Evolutionary conservation across 2,113 vertebrate genomes (phyloP).

Genomic region (Bambusicola thoracicus): DNA sequence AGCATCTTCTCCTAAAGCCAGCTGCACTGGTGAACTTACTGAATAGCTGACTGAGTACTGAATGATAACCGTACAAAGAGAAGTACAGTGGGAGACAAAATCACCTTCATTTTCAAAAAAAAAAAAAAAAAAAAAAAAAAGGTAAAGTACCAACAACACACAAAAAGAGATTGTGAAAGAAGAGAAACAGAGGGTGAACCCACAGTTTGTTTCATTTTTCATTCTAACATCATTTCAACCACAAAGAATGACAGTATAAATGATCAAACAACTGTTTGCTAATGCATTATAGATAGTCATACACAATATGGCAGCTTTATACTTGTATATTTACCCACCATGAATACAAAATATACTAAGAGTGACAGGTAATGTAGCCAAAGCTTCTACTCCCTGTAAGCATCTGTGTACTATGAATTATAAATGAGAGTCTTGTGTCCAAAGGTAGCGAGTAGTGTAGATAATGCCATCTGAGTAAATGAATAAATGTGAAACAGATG

Average conservation of each 20-base stretch:
- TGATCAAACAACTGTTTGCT: slow-evolving; percentile 69
- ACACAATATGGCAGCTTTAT: slow-evolving; percentile 69
- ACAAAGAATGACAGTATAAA: slow-evolving; percentile 54
- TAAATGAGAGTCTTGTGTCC: slow-evolving; percentile 77
- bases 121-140: background rate
- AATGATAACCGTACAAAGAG: background rate
- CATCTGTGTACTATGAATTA: slow-evolving; percentile 80
- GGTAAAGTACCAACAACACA: background rate
- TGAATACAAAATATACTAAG: slow-evolving; percentile 69
- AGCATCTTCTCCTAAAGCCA: slow-evolving; percentile 44
- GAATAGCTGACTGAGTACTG: slow-evolving; percentile 30
- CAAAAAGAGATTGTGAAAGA: background rate
- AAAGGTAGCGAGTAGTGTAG: slow-evolving; percentile 71
- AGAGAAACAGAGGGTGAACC: slow-evolving; percentile 4
- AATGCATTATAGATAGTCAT: slow-evolving; percentile 67
- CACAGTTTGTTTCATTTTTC: slow-evolving; percentile 46
- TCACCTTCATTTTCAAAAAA: background rate
- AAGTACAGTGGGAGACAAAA: slow-evolving; percentile 4
- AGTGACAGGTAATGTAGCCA: slow-evolving; percentile 75
- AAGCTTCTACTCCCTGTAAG: slow-evolving; percentile 72
- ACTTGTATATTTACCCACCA: slow-evolving; percentile 63
- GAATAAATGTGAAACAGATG: slow-evolving; percentile 79
- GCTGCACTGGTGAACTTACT: slow-evolving; percentile 28
- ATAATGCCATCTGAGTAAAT: slow-evolving; percentile 75
- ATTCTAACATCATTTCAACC: slow-evolving; percentile 50